phyloP scores from a whole-genome alignment of 2,113 vertebrate genomes.

The Brienomyrus longianalis region DNA sequence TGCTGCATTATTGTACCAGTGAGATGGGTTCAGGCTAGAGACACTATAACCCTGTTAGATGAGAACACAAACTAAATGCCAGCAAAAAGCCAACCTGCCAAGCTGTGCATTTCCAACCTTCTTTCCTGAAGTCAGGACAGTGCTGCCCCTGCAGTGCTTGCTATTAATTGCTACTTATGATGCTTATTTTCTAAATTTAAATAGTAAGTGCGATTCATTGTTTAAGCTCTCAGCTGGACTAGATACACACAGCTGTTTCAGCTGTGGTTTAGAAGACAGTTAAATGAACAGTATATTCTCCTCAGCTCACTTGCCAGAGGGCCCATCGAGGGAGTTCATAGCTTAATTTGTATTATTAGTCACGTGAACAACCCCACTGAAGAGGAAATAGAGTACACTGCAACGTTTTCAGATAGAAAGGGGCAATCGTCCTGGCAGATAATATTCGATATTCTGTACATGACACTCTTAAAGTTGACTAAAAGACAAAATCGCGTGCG shows the following conservation, averaged over 20 bases:
- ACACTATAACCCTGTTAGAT: neutral
- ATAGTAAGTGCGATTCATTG: neutral
- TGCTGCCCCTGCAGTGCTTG: neutral
- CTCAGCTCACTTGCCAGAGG: neutral
- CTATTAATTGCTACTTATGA: neutral
- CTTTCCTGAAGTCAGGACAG: neutral
- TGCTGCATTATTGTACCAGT: neutral
- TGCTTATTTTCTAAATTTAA: neutral
- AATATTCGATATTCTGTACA: neutral
- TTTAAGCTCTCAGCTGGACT: neutral
- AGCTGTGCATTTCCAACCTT: neutral
- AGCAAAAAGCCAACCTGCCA: neutral
- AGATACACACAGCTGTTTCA: neutral
- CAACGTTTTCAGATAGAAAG: neutral
- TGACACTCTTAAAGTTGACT: neutral
- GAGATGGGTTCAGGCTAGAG: neutral
- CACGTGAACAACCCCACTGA: neutral
- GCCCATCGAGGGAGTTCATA: neutral
- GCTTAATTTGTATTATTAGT: neutral
- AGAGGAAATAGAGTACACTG: neutral
- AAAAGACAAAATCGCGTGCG: neutral
- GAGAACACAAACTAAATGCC: neutral
- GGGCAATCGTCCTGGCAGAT: neutral
- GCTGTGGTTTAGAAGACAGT: neutral
- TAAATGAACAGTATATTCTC: neutral